Percentiles rank a stretch among this genome's conserved stretches.
These are phyloP conservation scores for Zoanthus gigantus DNA, from an alignment of 92 coral and sea anemone genomes.

Conservation along the genomic window DNA sequence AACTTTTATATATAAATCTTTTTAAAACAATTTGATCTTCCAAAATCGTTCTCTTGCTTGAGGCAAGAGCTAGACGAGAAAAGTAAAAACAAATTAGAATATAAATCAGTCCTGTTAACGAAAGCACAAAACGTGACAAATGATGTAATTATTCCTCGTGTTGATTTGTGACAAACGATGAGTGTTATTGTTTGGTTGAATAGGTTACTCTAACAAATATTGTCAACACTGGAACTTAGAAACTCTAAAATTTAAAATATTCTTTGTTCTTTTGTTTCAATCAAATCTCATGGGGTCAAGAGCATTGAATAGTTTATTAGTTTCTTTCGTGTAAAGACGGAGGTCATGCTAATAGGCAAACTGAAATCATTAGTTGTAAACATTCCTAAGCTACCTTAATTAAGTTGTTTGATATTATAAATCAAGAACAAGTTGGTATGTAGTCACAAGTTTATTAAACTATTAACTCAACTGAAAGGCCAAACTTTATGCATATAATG, in stretches of 20 bases:
- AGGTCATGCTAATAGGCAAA: conserved; percentile 9
- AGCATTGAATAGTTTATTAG: conserved; percentile 12
- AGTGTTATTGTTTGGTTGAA: conserved; percentile 17
- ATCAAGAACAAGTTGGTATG: background rate
- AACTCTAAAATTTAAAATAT: conserved; percentile 18
- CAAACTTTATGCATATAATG: background rate
- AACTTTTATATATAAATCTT: background rate
- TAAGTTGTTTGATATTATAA: background rate
- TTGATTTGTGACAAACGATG: background rate
- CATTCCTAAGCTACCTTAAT: background rate
- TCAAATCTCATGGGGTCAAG: conserved; percentile 1
- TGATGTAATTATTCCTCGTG: background rate
- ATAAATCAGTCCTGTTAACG: background rate
- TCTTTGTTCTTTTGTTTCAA: background rate
- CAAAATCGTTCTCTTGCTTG: background rate
- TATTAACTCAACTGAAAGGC: no score
- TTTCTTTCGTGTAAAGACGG: background rate
- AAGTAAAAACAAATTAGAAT: background rate
- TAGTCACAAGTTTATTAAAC: no score
- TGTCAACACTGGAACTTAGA: conserved; percentile 11
- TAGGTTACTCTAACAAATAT: background rate
- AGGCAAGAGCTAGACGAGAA: background rate
- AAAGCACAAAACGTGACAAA: background rate
- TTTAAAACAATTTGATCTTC: background rate
- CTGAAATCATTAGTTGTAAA: background rate